Evolutionary conservation across 2,797 vertebrate species (phyloP).

Genomic region (Rhabdophis nuchalis): DNA sequence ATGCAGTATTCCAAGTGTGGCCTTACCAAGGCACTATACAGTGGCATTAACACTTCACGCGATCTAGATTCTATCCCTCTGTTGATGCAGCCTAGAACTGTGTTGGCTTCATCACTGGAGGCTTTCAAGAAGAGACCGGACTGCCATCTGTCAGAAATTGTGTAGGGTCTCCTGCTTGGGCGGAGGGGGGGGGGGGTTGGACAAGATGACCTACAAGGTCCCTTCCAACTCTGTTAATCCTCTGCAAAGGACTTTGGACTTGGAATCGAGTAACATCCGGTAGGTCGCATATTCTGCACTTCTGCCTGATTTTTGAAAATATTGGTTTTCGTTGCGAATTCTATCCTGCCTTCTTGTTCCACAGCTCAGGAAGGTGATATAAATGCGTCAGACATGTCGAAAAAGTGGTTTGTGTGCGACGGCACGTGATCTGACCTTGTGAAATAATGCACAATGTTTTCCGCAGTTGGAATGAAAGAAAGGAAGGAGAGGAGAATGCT

Average conservation of each 20-base stretch:
- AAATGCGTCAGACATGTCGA: neutral
- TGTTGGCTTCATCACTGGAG: no score
- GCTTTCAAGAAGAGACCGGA: no score
- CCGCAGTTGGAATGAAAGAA: slow-evolving; percentile 81
- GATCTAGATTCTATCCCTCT: no score
- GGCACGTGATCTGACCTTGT: neutral
- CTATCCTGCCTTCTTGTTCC: neutral
- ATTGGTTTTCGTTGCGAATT: neutral
- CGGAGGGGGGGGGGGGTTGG: no score
- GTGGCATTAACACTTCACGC: no score
- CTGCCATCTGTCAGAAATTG: no score
- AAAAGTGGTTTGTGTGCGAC: neutral
- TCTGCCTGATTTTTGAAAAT: neutral
- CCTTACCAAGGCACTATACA: no score
- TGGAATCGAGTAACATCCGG: neutral
- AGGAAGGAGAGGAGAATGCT: slow-evolving; percentile 76
- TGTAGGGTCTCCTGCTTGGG: no score
- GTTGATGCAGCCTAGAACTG: no score
- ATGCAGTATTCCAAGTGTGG: no score
- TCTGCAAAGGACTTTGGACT: neutral
- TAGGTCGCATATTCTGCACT: neutral
- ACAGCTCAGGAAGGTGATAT: neutral
- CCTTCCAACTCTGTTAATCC: no score
- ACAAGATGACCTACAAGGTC: no score
- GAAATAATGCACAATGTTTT: neutral